Evolutionary conservation across 2,888 invertebrate genomes (phyloP), one percentile per base, ranked within the genome.

Genomic region (Marronus borbonicus): DNA sequence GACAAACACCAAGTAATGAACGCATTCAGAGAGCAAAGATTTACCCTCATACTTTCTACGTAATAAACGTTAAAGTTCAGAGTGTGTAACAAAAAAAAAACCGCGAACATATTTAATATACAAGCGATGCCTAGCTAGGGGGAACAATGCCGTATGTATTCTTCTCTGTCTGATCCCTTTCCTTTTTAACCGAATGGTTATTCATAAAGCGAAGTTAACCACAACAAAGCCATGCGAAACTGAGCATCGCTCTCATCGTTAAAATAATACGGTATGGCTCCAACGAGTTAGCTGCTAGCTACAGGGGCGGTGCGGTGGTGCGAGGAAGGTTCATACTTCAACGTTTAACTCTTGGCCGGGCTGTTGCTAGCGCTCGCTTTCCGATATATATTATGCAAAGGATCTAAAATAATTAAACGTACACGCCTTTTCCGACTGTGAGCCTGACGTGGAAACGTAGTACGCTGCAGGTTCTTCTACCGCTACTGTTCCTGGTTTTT

Each of bases 181-280:
- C 58, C 72, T 14, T 64, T 64, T 72, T 64, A 36, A 20, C 65
- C 55, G 72, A 55, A 78, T 79, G 80, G 82, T 80, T 82, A 82
- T 81, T 83, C 83, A 81, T 81, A 81, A 83, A 82, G 81, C 81
- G 80, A 83, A 83, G 81, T 81, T 80, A 83, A 83, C 82, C 83
- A 82, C 79, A 82, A 82, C 81, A 76, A 78, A 82, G 80, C 80
- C 79, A 81, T 76, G 76, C 76, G 76, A 78, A 76, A 77, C 75
- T 70, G 68, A 78, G 72, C 79, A 76, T 80, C 81, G 78, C 78
- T 81, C 78, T 81, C 79, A 28, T 28, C 24, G 28, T 58, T 80
- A 80, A 81, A 82, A 80, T 80, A 80, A 80, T 79, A 78, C 80
- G 75, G 44, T 8, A 62, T 14, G 3, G 65, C 17, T 44, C 65